phyloP scores from a whole-genome alignment of 2,113 vertebrate genomes.

The Haemorhous mexicanus region DNA sequence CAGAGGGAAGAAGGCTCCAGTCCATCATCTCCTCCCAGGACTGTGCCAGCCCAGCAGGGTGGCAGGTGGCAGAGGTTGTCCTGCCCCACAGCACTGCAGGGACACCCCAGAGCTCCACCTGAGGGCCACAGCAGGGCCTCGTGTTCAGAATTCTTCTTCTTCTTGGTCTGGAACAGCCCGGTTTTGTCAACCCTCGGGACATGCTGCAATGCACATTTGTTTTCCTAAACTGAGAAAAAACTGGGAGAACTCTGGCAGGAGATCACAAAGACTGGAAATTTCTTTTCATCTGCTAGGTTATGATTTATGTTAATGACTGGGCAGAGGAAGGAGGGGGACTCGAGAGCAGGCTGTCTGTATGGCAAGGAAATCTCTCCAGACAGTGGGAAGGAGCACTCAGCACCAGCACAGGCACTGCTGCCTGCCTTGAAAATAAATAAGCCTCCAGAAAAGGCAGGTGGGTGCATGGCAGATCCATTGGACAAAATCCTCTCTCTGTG shows the following conservation, averaged over 20 bases:
- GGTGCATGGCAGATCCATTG: neutral
- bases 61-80: neutral
- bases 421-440: neutral
- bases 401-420: neutral
- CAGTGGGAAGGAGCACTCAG: conserved; percentile 19
- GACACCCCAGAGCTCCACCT: neutral
- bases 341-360: conserved; percentile 2
- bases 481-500: neutral
- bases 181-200: conserved; percentile 9
- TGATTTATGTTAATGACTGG: conserved; percentile 66
- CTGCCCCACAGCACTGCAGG: neutral
- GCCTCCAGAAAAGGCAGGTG: neutral
- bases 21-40: rapidly evolving
- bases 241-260: conserved; percentile 60
- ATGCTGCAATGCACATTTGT: conserved; percentile 51
- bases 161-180: neutral
- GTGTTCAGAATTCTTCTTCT: neutral
- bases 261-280: conserved; percentile 63
- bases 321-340: conserved; percentile 46
- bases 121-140: neutral
- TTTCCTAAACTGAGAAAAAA: conserved; percentile 61
- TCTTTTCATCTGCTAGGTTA: conserved; percentile 67
- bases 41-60: neutral
- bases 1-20: neutral
- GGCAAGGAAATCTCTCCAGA: conserved; percentile 37